Conservation (phyloP, 1,140 invertebrate genomes). For the Anadara kagoshimensis region DNA sequence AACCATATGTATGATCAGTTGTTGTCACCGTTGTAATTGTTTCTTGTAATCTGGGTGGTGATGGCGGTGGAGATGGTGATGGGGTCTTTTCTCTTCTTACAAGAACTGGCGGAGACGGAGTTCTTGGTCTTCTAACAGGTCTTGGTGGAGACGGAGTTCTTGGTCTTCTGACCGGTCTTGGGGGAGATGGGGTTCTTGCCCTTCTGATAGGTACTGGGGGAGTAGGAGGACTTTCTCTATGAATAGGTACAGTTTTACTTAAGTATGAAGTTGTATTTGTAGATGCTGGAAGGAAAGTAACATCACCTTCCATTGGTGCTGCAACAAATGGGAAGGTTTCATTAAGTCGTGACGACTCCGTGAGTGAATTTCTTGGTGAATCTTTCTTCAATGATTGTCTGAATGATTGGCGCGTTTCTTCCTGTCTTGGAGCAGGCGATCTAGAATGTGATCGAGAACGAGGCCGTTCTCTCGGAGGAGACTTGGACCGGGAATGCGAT, state of each 20-base stretch:
- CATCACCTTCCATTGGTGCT: slow-evolving; percentile 4
- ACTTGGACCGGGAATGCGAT: not conserved
- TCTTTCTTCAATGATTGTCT: not conserved
- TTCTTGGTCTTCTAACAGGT: not conserved
- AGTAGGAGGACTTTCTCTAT: not conserved
- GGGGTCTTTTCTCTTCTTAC: no score
- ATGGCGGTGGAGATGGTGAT: no score
- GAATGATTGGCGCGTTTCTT: not conserved
- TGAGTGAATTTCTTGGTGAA: not conserved
- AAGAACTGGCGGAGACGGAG: not conserved
- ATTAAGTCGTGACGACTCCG: slow-evolving; percentile 6
- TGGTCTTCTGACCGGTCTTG: not conserved
- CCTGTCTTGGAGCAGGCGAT: not conserved
- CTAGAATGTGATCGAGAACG: not conserved
- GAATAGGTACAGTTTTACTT: not conserved
- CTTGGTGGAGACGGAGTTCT: slow-evolving; percentile 4
- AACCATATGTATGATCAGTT: not conserved
- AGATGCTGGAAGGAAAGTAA: slow-evolving; percentile 7
- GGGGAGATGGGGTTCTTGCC: not conserved
- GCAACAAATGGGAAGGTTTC: slow-evolving; percentile 19
- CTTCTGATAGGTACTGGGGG: not conserved
- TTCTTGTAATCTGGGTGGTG: no score
- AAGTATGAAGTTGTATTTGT: not conserved
- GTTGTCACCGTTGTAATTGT: not conserved
- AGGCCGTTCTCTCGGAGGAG: not conserved